Conservation (phyloP, 2,888 invertebrate genomes). For the Drosophila anomalata region DNA sequence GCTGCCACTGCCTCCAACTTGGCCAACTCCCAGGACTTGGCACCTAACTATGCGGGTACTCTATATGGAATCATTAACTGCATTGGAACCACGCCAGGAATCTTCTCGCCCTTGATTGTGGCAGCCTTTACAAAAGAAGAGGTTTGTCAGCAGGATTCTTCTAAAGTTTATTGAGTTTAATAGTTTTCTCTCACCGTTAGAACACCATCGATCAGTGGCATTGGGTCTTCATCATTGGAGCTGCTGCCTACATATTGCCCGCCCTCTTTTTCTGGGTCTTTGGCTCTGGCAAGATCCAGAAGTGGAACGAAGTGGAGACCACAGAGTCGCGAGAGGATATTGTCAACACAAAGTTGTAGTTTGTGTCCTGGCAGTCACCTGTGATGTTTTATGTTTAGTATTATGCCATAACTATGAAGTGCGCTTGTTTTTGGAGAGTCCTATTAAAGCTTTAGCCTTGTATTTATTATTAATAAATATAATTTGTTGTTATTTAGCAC, state of each 20-base stretch:
- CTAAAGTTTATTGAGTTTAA: background rate
- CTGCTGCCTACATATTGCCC: slow-evolving; percentile 88
- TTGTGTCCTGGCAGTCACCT: slow-evolving; percentile 49
- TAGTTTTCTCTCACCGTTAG: slow-evolving; percentile 83
- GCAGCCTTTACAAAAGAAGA: slow-evolving; percentile 84
- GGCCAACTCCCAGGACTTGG: slow-evolving; percentile 88
- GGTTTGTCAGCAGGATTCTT: slow-evolving; percentile 47
- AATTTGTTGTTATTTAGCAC: slow-evolving; percentile 9
- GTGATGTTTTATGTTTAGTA: slow-evolving; percentile 65
- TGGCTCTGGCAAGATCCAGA: slow-evolving; percentile 89
- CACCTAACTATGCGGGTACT: slow-evolving; percentile 90
- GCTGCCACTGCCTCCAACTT: slow-evolving; percentile 87
- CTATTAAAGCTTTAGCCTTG: slow-evolving; percentile 70
- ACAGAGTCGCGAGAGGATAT: slow-evolving; percentile 73
- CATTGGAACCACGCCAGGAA: slow-evolving; percentile 88
- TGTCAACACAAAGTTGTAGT: slow-evolving; percentile 80
- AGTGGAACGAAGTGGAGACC: slow-evolving; percentile 87
- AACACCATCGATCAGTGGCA: slow-evolving; percentile 91
- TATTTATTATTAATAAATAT: slow-evolving; percentile 64
- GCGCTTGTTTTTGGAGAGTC: slow-evolving; percentile 54
- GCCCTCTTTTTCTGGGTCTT: slow-evolving; percentile 89
- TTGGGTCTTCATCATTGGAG: slow-evolving; percentile 89
- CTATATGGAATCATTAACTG: slow-evolving; percentile 90
- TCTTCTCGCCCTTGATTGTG: slow-evolving; percentile 89
- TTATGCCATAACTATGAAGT: slow-evolving; percentile 63